phyloP scores from a whole-genome alignment of 92 coral and sea anemone species.

The Diadumene lineata region DNA sequence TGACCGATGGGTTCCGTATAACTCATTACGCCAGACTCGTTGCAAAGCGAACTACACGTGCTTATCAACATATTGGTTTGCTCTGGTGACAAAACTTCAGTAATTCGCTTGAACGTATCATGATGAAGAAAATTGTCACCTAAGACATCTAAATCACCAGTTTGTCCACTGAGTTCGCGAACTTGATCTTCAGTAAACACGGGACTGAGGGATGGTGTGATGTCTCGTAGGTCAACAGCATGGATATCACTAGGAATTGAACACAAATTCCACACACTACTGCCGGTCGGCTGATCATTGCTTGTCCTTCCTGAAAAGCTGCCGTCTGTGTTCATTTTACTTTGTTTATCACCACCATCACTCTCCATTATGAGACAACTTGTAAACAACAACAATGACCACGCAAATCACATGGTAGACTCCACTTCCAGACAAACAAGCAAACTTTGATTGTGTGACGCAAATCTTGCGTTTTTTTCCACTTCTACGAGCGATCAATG shows the following conservation, averaged over 20 bases:
- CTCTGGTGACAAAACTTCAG: conserved; percentile 71
- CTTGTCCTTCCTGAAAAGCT: background rate
- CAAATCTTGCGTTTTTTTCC: background rate
- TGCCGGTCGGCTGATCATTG: conserved; percentile 5
- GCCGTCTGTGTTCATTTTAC: background rate
- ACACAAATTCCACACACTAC: conserved; percentile 71
- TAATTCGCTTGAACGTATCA: conserved; percentile 76
- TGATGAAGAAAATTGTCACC: conserved; percentile 61
- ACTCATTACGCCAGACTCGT: conserved; percentile 46
- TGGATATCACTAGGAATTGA: conserved; percentile 56
- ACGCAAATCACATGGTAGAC: conserved; percentile 18
- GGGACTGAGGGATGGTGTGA: conserved; percentile 93
- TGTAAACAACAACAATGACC: conserved; percentile 12
- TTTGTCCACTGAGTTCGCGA: conserved; percentile 74
- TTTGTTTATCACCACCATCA: conserved; percentile 6
- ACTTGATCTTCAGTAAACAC: conserved; percentile 97
- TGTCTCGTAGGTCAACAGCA: conserved; percentile 84
- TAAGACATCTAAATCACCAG: conserved; percentile 70
- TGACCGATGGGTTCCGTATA: conserved; percentile 55
- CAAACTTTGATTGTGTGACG: conserved; percentile 4
- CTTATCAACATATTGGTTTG: conserved; percentile 54
- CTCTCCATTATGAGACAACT: conserved; percentile 23
- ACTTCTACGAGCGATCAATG: background rate
- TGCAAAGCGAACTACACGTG: conserved; percentile 47
- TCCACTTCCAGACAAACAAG: conserved; percentile 1